Base-by-base conservation (phyloP, 2,113 vertebrate species). In the Equus przewalskii region DNA sequence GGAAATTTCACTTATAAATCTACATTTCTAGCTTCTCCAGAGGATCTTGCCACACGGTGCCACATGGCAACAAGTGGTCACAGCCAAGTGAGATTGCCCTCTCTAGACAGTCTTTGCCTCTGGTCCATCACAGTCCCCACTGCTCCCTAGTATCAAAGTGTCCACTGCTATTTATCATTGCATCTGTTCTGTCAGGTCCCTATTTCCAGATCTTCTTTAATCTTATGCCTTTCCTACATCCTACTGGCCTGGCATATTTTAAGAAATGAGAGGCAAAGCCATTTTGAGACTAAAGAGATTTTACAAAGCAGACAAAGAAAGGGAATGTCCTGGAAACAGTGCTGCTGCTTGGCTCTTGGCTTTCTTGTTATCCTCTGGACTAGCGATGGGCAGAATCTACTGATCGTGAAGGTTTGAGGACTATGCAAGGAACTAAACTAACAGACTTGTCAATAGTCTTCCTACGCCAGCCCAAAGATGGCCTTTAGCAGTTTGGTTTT, bases 181-280 rank as follows among this genome's bases (percentile, higher is more conserved):
- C 28, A n/a, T 70, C 82, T 92, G 36, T 51, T 89, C 60, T 73
- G 9, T 58, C 70, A 65, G 33, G 18, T 54, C 33, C 56, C 60
- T 82, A 46, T 67, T 72, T 58, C 41, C 22, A 89, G 36, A 73
- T 8, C 78, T 76, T 51, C 54, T 95, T 73, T 49, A 19, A 30
- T 72, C 14, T 56, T 73, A 28, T 1, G 3, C 28, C 18, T 78
- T 83, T 91, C 67, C 15, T 79, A 72, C 24, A n/a, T 70, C 22
- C 46, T 58, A 82, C 26, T 69, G 75, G 5, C 51, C 67, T 91
- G 64, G 56, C 41, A 46, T 49, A 36, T 56, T 69, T 91, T 78
- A 86, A 93, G 72, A 96, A 69, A 93, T 36, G 2, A 84, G 56
- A 96, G 73, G 49, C 67, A 82, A 93, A 86, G 7, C 3, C 33